Conservation (phyloP, 2,888 invertebrate genomes). For the Syritta pipiens region DNA sequence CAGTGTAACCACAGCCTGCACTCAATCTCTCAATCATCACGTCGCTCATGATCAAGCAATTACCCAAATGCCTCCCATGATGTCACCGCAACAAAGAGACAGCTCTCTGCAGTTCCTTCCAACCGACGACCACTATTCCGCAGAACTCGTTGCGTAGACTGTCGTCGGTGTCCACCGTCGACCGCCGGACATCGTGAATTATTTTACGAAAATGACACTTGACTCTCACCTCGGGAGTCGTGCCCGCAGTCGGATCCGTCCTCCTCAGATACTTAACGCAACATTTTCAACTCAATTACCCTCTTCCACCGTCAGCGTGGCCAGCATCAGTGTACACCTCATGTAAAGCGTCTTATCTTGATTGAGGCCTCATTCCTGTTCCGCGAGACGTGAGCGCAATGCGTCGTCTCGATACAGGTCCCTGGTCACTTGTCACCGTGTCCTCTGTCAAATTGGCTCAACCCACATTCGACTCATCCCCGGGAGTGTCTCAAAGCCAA, state of each 20-base stretch:
- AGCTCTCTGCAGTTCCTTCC: constrained; percentile 34
- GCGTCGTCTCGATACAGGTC: no score
- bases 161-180: no score
- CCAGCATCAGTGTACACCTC: no score
- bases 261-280: constrained; percentile 62
- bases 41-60: constrained; percentile 66
- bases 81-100: constrained; percentile 54
- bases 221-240: constrained; percentile 70
- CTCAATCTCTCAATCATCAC: constrained; percentile 47
- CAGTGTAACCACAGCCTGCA: no score
- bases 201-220: constrained; percentile 72
- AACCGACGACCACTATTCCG: constrained; percentile 15
- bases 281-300: constrained; percentile 62
- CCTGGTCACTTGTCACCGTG: no score
- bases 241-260: constrained; percentile 29
- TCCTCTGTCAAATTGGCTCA: no score
- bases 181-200: no score
- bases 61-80: constrained; percentile 60
- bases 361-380: constrained; percentile 24
- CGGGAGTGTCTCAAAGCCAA: no score
- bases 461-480: no score
- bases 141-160: constrained; percentile 41
- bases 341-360: constrained; percentile 28
- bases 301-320: no score
- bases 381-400: constrained; percentile 38